phyloP scores from a whole-genome alignment of 2,797 vertebrate species.

The Agapornis canus region DNA sequence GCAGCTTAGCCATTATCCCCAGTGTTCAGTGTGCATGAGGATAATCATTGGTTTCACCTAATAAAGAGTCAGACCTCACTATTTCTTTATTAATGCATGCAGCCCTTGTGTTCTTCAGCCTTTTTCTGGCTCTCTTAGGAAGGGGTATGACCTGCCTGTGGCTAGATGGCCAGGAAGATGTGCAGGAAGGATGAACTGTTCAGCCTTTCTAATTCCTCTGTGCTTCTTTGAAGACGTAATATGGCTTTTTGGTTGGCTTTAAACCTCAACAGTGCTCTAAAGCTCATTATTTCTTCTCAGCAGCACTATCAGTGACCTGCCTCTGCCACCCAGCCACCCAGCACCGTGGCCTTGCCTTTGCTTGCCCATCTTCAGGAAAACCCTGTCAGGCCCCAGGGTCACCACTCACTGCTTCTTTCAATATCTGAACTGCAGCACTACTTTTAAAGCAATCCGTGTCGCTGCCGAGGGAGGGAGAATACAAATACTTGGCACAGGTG shows the following conservation, averaged over 20 bases:
- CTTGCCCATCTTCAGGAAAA: neutral
- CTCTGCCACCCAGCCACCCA: neutral
- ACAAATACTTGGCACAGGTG: neutral
- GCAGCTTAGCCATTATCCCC: neutral
- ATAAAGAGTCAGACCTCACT: neutral
- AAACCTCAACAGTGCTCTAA: neutral
- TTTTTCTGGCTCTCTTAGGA: neutral
- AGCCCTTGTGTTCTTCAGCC: neutral
- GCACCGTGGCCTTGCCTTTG: neutral
- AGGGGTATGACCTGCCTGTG: neutral
- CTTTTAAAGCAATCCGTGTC: neutral
- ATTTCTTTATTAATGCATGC: neutral
- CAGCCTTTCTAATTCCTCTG: neutral
- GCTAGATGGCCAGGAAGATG: neutral
- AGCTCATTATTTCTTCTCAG: neutral
- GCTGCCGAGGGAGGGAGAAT: neutral
- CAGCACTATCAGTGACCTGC: rapidly evolving
- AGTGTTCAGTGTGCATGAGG: neutral
- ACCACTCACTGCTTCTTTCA: neutral
- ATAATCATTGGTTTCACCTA: neutral
- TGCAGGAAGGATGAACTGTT: neutral
- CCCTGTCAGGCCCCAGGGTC: rapidly evolving
- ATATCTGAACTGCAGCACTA: neutral
- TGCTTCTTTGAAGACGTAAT: slow-evolving; percentile 9
- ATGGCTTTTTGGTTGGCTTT: neutral